Evolutionary conservation across 53 echinoderm and acorn worm genomes (phyloP), one percentile per base, ranked within the genome.

Genomic region (Astropecten irregularis): DNA sequence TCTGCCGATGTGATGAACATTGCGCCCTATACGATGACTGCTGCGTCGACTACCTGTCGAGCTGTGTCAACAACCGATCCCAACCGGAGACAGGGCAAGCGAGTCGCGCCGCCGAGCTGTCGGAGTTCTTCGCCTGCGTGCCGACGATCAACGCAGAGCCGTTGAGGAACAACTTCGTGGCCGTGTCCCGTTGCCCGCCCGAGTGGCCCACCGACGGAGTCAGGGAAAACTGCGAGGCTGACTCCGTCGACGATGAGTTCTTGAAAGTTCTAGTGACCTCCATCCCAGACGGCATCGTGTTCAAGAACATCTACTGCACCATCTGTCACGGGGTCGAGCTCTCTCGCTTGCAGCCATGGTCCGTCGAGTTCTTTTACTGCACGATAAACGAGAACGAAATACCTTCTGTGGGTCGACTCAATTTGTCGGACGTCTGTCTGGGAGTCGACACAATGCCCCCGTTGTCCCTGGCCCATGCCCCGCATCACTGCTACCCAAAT

Each of bases 301-400:
- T 86, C 68, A 66, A 56, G 68, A 86, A 86, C 54, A 22, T 77
- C 2, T 77, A 40, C 36, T 86, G 86, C 19, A 69, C 79, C 44
- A 15, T 87, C 3, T 87, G 87, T 22, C 87, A 87, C 5, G 79
- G 81, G 16, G 8, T 73, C 30, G 23, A 35, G 7, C 40, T 50
- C 14, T 9, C 4, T 18, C 32, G 52, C 4, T 2, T 85, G 3
- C 29, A 26, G 16, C 19, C 38, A 0, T 87, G 68, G 79, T 8
- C 3, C 2, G 35, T 18, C 16, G 29, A 25, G 40, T 20, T 39
- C 6, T 66, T 29, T 19, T 7, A 29, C n/a, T 85, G 65, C 39
- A 16, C 21, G 11, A 11, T 42, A 11, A 8, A 8, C 6, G 42
- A 6, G 6, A 11, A 11, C 42, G n/a, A n/a, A n/a, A n/a, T n/a